Evolutionary conservation across 2,797 vertebrate species (phyloP).

Genomic region (Phataginus tricuspis): DNA sequence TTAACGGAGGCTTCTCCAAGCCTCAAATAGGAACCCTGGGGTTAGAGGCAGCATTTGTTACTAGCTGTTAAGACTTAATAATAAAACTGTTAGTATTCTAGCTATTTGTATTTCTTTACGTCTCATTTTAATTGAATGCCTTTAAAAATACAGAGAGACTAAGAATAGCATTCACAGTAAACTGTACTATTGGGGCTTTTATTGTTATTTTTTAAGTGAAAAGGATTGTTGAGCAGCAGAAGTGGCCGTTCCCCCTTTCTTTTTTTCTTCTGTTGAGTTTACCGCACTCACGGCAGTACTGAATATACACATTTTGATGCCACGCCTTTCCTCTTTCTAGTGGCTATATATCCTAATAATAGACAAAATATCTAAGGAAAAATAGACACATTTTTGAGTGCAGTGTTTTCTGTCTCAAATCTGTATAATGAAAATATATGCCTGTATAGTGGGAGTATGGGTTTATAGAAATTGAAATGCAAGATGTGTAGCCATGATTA

Average conservation of each 20-base stretch:
- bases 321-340: background rate
- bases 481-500: background rate
- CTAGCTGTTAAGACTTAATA: background rate
- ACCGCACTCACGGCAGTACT: background rate
- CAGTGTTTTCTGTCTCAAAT: slow-evolving; percentile 29
- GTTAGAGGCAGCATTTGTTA: background rate
- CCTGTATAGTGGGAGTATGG: background rate
- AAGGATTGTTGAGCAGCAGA: slow-evolving; percentile 2
- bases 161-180: background rate
- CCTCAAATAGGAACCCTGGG: background rate
- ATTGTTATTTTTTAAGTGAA: background rate
- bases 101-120: background rate
- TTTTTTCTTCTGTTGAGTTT: background rate
- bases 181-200: background rate
- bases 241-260: background rate
- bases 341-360: background rate
- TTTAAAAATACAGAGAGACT: background rate
- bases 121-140: background rate
- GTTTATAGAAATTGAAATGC: background rate
- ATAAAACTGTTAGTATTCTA: background rate
- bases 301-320: background rate
- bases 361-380: background rate
- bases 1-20: background rate
- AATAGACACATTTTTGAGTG: background rate
- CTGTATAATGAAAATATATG: background rate